phyloP scores from a whole-genome alignment of 2,888 invertebrate species.

The Alloscopus bannaensis region DNA sequence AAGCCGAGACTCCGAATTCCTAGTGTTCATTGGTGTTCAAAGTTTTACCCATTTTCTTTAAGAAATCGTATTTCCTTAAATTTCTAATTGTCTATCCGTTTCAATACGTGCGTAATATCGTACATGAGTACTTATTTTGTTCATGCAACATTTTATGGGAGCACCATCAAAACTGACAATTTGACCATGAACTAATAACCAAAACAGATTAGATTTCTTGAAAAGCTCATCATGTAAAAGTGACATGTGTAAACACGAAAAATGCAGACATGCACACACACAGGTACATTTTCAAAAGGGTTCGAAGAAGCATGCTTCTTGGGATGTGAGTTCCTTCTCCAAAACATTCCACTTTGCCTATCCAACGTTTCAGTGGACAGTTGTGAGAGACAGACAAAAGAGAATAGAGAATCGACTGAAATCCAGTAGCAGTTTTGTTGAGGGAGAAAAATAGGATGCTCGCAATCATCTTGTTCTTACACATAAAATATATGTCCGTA shows the following conservation, averaged over 20 bases:
- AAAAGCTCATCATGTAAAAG: background rate
- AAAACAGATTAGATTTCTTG: conserved; percentile 32
- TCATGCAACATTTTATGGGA: no score
- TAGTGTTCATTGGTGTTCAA: background rate
- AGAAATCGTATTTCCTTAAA: no score
- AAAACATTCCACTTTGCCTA: no score
- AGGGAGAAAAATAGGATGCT: conserved; percentile 37
- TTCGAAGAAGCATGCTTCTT: no score
- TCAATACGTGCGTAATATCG: no score
- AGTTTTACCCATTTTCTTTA: background rate
- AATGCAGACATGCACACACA: background rate
- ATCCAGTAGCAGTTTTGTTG: conserved; percentile 42
- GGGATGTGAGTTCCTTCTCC: no score
- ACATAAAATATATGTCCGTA: background rate
- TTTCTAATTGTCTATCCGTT: no score
- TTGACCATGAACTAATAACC: conserved; percentile 31
- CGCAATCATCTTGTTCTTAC: conserved; percentile 31
- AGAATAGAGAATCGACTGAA: conserved; percentile 9
- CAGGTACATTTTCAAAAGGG: background rate
- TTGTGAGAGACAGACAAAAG: background rate
- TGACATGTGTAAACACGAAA: conserved; percentile 22
- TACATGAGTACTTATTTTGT: no score
- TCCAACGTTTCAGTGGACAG: background rate
- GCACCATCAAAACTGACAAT: conserved; percentile 16
- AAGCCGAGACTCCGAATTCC: no score